Evolutionary conservation across 30 jellyfish, hydroid and myxozoan species (phyloP).

Genomic region (Chironex yamaguchii): DNA sequence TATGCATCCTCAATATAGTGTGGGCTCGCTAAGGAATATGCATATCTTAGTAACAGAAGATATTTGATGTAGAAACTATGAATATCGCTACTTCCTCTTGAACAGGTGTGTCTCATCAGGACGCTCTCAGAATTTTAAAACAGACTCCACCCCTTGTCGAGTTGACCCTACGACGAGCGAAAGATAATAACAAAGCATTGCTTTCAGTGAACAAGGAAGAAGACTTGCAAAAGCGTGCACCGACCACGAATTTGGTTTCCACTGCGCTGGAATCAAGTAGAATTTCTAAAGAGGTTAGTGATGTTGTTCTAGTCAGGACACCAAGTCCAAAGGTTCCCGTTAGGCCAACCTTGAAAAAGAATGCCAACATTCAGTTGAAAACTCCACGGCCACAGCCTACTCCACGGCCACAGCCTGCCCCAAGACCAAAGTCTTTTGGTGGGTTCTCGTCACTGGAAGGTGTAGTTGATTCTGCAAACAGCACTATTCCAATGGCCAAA

Average conservation of each 20-base stretch:
- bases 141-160: conserved; percentile 95
- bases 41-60: background rate
- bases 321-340: background rate
- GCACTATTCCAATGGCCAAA: background rate
- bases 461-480: background rate
- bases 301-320: background rate
- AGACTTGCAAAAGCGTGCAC: background rate
- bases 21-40: background rate
- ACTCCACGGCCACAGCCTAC: background rate
- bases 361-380: background rate
- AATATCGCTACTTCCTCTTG: background rate
- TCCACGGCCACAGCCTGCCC: background rate
- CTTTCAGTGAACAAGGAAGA: background rate
- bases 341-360: background rate
- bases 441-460: background rate
- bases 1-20: too few species aligned
- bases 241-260: background rate
- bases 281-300: conserved; percentile 27
- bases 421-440: background rate
- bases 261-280: conserved; percentile 11
- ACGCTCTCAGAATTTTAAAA: conserved; percentile 74
- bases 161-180: conserved; percentile 61
- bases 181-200: conserved; percentile 47
- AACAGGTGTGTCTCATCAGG: conserved; percentile 75
- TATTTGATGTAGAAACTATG: background rate